Conservation (phyloP, 2,888 invertebrate genomes). For the Gryllus longicercus region DNA sequence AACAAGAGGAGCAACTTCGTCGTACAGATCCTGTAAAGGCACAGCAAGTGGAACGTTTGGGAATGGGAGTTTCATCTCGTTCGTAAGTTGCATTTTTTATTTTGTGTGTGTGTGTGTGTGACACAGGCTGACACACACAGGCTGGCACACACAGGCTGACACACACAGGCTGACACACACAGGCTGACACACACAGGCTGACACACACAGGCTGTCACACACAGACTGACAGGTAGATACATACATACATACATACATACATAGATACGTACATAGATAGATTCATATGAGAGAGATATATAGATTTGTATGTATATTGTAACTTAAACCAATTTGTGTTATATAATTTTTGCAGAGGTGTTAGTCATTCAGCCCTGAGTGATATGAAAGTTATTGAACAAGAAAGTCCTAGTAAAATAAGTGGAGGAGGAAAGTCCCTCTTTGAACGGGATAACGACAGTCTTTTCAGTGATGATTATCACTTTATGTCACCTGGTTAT, state of each 20-base stretch:
- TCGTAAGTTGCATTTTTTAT: conserved; percentile 46
- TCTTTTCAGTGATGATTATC: conserved; percentile 54
- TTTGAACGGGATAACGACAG: conserved; percentile 45
- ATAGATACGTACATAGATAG: too few relatives aligned
- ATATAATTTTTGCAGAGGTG: conserved; percentile 51
- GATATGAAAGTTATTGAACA: conserved; percentile 93
- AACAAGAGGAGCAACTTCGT: conserved; percentile 69
- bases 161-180: too few relatives aligned
- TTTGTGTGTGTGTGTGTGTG: conserved; percentile 20
- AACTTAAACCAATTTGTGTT: background rate
- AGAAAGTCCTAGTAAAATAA: conserved; percentile 57
- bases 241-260: too few relatives aligned
- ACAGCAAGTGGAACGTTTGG: conserved; percentile 84
- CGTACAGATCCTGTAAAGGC: conserved; percentile 77
- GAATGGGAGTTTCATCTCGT: conserved; percentile 75
- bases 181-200: too few relatives aligned
- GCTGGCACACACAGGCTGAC: too few relatives aligned
- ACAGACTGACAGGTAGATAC: too few relatives aligned
- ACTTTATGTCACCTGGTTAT: conserved; percentile 52
- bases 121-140: too few relatives aligned
- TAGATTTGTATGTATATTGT: too few relatives aligned
- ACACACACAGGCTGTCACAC: too few relatives aligned
- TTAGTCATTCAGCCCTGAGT: conserved; percentile 80
- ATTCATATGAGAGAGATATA: too few relatives aligned
- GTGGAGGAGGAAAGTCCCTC: conserved; percentile 46